A percentile compares a stretch with the other conserved stretches of the same genome.
These are phyloP conservation scores for Malacoraja senta DNA, from an alignment of 2,797 vertebrate genomes.

Conservation along the genomic window DNA sequence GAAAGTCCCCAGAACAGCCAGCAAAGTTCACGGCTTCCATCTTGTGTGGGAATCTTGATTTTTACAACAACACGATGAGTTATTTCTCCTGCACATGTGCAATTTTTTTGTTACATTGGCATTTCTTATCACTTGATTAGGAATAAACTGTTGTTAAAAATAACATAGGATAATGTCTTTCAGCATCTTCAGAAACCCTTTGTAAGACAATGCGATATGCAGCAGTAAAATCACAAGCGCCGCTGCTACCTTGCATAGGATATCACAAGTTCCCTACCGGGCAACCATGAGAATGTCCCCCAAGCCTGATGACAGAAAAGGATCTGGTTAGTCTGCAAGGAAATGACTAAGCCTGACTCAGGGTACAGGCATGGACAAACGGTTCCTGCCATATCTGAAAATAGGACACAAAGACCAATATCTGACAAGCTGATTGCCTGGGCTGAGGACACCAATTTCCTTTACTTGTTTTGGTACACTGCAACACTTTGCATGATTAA, in stretches of 20 bases:
- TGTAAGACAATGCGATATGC: neutral
- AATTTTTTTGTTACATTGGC: neutral
- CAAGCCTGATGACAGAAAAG: constrained; percentile 56
- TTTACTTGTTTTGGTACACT: constrained; percentile 51
- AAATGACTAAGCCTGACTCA: constrained; percentile 44
- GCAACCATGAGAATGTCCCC: constrained; percentile 35
- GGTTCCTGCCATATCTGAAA: constrained; percentile 42
- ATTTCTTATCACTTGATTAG: neutral
- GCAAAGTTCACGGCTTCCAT: no score
- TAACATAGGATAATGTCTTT: constrained; percentile 16
- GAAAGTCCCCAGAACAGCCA: no score
- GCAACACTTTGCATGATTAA: constrained; percentile 46
- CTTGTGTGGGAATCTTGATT: neutral
- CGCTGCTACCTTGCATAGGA: constrained; percentile 47
- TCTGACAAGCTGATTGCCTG: constrained; percentile 42
- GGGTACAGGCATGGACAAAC: constrained; percentile 35
- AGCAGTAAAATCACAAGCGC: neutral
- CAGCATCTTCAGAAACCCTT: constrained; percentile 11
- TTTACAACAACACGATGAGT: neutral
- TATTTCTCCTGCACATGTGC: constrained; percentile 1
- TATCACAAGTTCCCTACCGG: constrained; percentile 38
- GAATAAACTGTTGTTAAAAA: constrained; percentile 2
- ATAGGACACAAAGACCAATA: constrained; percentile 42
- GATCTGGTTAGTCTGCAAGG: constrained; percentile 52
- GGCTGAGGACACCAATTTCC: constrained; percentile 49